Percentiles rank a stretch among this genome's conserved stretches.
Evolutionary conservation across 1,140 invertebrate genomes (phyloP).

Genomic region (Trissolcus basalis): DNA sequence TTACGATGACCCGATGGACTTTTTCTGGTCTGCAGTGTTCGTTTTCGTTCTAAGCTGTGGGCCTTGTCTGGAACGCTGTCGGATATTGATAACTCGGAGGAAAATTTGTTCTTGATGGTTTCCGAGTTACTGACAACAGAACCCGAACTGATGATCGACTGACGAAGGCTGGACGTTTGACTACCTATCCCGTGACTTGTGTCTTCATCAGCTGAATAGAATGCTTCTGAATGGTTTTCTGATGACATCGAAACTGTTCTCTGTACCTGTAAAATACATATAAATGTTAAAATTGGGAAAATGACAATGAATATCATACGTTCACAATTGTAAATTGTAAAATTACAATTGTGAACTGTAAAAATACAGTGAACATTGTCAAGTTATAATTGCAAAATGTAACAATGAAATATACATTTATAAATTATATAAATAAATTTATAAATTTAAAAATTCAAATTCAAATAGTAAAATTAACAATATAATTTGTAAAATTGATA

Average conservation of each 20-base stretch:
- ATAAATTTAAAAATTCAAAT: too few species aligned
- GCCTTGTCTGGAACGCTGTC: conserved; percentile 74
- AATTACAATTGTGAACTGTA: too few species aligned
- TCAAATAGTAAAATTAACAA: too few species aligned
- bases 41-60: conserved; percentile 67
- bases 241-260: conserved; percentile 90
- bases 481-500: too few species aligned
- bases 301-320: too few species aligned
- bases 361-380: too few species aligned
- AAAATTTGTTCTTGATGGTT: conserved; percentile 77
- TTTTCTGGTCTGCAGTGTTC: conserved; percentile 56
- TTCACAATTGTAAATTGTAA: too few species aligned
- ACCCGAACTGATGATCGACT: conserved; percentile 78
- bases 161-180: conserved; percentile 80
- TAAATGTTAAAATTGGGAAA: background rate
- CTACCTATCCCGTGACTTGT: conserved; percentile 78
- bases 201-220: conserved; percentile 94
- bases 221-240: conserved; percentile 92
- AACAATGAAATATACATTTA: too few species aligned
- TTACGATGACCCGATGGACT: conserved; percentile 64
- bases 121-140: conserved; percentile 73
- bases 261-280: conserved; percentile 78
- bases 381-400: too few species aligned
- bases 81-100: conserved; percentile 75
- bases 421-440: too few species aligned